phyloP scores from a whole-genome alignment of 2,113 vertebrate genomes.

The Deroptyus accipitrinus region DNA sequence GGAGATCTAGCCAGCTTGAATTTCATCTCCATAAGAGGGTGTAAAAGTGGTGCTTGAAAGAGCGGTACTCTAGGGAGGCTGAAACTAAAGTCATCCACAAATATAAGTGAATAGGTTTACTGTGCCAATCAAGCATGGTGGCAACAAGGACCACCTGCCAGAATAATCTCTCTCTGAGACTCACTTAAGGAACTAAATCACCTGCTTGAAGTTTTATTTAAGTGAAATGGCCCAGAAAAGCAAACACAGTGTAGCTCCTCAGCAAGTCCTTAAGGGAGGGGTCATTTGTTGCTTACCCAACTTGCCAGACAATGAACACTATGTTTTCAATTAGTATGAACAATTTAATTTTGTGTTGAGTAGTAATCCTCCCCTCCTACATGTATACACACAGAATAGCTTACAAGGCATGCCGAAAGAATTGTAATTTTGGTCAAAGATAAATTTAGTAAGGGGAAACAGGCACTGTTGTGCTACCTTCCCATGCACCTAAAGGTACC shows the following conservation, averaged over 20 bases:
- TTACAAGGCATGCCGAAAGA: background rate
- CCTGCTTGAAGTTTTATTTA: slow-evolving; percentile 68
- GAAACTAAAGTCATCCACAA: background rate
- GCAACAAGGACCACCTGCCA: slow-evolving; percentile 63
- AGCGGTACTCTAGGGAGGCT: background rate
- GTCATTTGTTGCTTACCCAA: slow-evolving; percentile 21
- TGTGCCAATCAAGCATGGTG: slow-evolving; percentile 54
- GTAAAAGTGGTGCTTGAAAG: slow-evolving; percentile 40
- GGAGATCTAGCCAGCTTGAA: background rate
- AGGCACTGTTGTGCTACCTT: background rate
- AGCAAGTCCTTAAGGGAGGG: slow-evolving; percentile 24
- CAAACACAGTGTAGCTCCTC: slow-evolving; percentile 40
- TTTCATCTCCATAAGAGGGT: slow-evolving; percentile 1
- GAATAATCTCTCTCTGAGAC: slow-evolving; percentile 56
- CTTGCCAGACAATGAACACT: background rate
- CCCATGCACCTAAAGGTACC: background rate
- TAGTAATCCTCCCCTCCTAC: background rate
- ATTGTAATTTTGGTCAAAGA: background rate
- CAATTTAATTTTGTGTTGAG: background rate
- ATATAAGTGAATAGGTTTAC: slow-evolving; percentile 38
- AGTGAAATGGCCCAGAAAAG: slow-evolving; percentile 67
- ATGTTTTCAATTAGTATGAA: background rate
- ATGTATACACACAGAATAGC: background rate
- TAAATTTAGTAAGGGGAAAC: background rate
- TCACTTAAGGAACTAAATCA: slow-evolving; percentile 66